Base-by-base conservation (phyloP, 2,888 invertebrate genomes). In the Blomia tropicalis region DNA sequence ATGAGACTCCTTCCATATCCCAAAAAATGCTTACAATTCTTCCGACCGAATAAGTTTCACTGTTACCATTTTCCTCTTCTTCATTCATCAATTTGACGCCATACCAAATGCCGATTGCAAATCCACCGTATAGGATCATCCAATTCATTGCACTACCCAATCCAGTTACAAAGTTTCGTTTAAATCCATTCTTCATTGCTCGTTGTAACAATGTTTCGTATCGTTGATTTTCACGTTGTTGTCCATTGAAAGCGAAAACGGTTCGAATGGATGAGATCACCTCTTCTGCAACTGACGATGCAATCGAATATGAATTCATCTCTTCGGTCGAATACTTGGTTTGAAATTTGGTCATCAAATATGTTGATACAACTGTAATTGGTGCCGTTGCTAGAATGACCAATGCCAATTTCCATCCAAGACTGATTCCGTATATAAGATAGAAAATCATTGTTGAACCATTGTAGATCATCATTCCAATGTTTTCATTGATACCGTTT, bases 401-500 rank as follows among this genome's bases (percentile, higher is more conserved):
- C 5, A 80, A 70, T 0, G 79, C 77, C 69, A 80, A 71, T 67
- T 78, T 75, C 79, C 79, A 80, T 72, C 70, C 59, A 70, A 64
- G 58, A 1, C 79, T 71, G 60, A 88, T 79, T 0, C 85, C 85
- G 72, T 85, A 77, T 1, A 80, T 75, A n/a, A 87, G 72, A 1
- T 82, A 81, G 19, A 82, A 79, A 11, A 84, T 63, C 70, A 84
- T 84, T 0, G 82, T 79, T 0, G 82, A 75, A 67, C 83, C 77
- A 71, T 81, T 84, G 72, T 82, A 83, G 5, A 83, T 71, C 69
- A 86, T 83, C 66, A 83, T 81, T 0, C 82, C 80, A 32, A 87
- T 76, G 71, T 88, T 88, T 72, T 88, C 88, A 0, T 86, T 87
- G 43, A 87, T 80, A 7, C 88, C 88, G 66, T 86, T 86, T 74